phyloP scores from a whole-genome alignment of 92 coral and sea anemone species.

The Epizoanthus stellaris region DNA sequence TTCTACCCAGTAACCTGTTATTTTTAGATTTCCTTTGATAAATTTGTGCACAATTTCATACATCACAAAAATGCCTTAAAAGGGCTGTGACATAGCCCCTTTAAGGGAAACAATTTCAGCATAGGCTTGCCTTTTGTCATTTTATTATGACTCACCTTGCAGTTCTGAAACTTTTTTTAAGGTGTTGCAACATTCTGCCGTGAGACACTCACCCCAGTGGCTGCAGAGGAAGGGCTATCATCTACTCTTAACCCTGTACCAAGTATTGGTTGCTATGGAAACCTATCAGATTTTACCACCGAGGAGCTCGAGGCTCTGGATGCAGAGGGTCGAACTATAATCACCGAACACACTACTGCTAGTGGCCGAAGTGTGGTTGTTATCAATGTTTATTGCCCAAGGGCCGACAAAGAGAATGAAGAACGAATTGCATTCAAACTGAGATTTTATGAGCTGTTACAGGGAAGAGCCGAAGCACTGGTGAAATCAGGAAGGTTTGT shows the following conservation, averaged over 20 bases:
- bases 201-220: slow-evolving; percentile 77
- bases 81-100: too few relatives aligned
- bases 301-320: slow-evolving; percentile 83
- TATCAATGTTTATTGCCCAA: slow-evolving; percentile 94
- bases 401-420: slow-evolving; percentile 94
- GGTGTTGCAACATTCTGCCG: slow-evolving; percentile 98
- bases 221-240: slow-evolving; percentile 91
- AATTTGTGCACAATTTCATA: too few relatives aligned
- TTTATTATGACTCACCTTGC: too few relatives aligned
- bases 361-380: slow-evolving; percentile 77
- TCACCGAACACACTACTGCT: slow-evolving; percentile 78
- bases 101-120: too few relatives aligned
- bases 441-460: slow-evolving; percentile 78
- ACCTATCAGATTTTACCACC: slow-evolving; percentile 52
- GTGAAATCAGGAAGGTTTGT: slow-evolving; percentile 78
- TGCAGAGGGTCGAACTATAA: slow-evolving; percentile 87
- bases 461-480: slow-evolving; percentile 80
- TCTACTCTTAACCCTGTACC: slow-evolving; percentile 55
- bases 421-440: slow-evolving; percentile 89
- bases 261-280: slow-evolving; percentile 73
- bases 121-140: too few relatives aligned
- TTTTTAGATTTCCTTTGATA: too few relatives aligned
- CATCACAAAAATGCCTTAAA: too few relatives aligned
- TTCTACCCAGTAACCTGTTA: too few relatives aligned
- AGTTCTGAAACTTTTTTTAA: slow-evolving; percentile 20